Evolutionary conservation across 2,113 vertebrate genomes (phyloP), one percentile per base, ranked within the genome.

Genomic region (Mystacornis crossleyi): DNA sequence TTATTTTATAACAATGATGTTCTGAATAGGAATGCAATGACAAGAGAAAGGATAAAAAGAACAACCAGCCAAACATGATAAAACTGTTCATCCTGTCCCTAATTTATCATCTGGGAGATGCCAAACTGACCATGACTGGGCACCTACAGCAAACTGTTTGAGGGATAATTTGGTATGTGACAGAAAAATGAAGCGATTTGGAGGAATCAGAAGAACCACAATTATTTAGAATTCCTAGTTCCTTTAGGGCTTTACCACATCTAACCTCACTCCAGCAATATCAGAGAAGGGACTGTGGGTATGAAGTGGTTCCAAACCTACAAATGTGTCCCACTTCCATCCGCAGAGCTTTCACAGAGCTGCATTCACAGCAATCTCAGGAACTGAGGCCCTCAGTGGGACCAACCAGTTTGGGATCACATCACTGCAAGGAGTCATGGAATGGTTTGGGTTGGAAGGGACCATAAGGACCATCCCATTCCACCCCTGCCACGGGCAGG

Each of bases 401-500:
- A 73, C 5, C 31, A 51, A 12, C 3, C 48, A 40, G 40, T 0
- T 10, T 31, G 54, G 18, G 65, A 54, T 16, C 13, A 43, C 9
- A 21, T 4, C 19, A 50, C 6, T 20, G n/a, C 9, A 54, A 50
- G 40, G 26, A 78, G 12, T 3, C 31, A 16, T 3, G 36, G 67
- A 51, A 26, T n/a, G 36, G 28, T n/a, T 29, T 89, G 51, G 60
- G 28, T 6, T 38, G 53, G 28, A n/a, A 58, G 7, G 60, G 33
- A n/a, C 33, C 5, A 0, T 2, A 10, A 29, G 6, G 23, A 19
- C 1, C 36, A 29, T 8, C 51, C 26, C 3, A 2, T 36, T 5
- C 70, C 42, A 15, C 3, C 19, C 14, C 42, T 57, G 21, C 14
- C 50, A 26, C 6, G 66, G 14, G 20, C 66, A 88, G 58, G 77